Conservation (phyloP, 2,888 invertebrate genomes). For the Zaprionus lineosus region DNA sequence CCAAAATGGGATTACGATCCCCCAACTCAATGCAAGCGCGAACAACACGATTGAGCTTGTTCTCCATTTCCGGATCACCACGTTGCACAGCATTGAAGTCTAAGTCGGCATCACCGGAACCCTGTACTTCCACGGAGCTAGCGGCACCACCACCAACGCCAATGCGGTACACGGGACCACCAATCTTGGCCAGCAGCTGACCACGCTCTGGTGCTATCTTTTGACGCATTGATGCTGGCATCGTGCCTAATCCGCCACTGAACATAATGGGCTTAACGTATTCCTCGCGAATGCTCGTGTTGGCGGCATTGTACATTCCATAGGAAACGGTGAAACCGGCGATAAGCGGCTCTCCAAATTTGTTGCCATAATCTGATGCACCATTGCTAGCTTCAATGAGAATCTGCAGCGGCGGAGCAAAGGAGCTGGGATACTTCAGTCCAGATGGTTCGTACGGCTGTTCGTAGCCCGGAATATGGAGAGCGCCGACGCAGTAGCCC, state of each 20-base stretch:
- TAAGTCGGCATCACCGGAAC: slow-evolving; percentile 91
- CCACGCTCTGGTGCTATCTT: slow-evolving; percentile 91
- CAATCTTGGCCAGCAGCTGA: slow-evolving; percentile 96
- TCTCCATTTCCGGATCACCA: slow-evolving; percentile 98
- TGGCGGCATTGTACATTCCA: slow-evolving; percentile 87
- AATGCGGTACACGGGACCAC: slow-evolving; percentile 98
- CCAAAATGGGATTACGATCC: slow-evolving; percentile 93
- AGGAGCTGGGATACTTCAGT: slow-evolving; percentile 92
- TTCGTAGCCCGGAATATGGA: slow-evolving; percentile 90
- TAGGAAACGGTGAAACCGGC: slow-evolving; percentile 95
- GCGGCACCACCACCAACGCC: slow-evolving; percentile 99
- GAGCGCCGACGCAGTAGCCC: slow-evolving; percentile 97
- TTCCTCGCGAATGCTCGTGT: slow-evolving; percentile 88
- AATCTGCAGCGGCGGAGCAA: slow-evolving; percentile 94
- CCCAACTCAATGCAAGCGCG: slow-evolving; percentile 94
- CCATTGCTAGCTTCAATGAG: slow-evolving; percentile 98
- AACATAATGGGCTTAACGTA: slow-evolving; percentile 99
- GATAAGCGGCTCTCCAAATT: slow-evolving; percentile 98
- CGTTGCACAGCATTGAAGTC: slow-evolving; percentile 98
- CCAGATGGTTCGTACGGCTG: slow-evolving; percentile 92
- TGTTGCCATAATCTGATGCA: slow-evolving; percentile 99
- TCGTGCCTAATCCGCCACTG: slow-evolving; percentile 96
- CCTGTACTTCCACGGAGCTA: slow-evolving; percentile 97
- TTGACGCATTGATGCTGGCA: slow-evolving; percentile 91
- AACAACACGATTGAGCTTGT: slow-evolving; percentile 96